Percentiles rank a stretch among this genome's conserved stretches.
phyloP scores from a whole-genome alignment of 2,797 vertebrate genomes.

The Podargus strigoides region DNA sequence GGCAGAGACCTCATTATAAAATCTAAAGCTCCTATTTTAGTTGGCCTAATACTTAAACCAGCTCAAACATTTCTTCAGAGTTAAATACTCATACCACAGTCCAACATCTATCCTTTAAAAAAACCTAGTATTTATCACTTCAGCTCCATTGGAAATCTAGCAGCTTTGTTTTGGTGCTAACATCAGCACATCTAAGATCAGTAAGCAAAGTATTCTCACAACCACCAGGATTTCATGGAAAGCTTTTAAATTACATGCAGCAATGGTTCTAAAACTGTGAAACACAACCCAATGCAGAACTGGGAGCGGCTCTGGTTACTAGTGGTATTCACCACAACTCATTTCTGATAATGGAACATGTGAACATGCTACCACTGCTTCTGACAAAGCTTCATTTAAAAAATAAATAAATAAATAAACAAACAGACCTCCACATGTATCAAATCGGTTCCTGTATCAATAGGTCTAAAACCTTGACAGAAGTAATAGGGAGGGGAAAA shows the following conservation, averaged over 20 bases:
- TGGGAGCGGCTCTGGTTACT: background rate
- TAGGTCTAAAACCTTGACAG: background rate
- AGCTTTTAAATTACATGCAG: background rate
- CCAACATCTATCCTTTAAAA: background rate
- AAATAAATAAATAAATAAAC: background rate
- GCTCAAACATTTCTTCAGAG: background rate
- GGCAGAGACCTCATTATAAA: background rate
- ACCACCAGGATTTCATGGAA: background rate
- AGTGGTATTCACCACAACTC: background rate
- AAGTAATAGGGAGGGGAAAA: background rate
- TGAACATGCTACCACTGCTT: background rate
- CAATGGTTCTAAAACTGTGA: background rate
- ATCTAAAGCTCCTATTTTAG: background rate
- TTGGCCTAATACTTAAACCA: background rate
- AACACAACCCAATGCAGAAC: background rate
- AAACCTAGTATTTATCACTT: background rate
- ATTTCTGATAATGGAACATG: background rate
- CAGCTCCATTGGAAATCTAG: background rate
- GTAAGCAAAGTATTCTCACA: background rate
- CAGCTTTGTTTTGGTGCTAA: background rate
- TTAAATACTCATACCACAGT: background rate
- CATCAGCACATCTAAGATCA: background rate
- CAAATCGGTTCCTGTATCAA: background rate
- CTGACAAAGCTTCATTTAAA: background rate
- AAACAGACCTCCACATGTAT: background rate